Conservation (phyloP, 2,797 vertebrate genomes). For the Pseudomugil gertrudae region DNA sequence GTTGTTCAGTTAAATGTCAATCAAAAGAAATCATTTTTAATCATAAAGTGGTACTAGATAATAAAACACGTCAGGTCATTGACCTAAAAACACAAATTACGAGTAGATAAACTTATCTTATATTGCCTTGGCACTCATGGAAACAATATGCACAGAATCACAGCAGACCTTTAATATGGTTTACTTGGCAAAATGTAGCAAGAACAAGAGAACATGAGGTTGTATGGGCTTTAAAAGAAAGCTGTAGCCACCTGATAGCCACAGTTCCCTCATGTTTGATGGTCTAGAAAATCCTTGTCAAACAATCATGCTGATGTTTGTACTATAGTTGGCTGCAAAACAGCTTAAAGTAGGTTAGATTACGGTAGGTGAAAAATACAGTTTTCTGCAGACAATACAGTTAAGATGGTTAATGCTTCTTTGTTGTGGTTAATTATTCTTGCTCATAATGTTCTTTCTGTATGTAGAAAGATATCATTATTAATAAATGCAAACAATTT, state of each 20-base stretch:
- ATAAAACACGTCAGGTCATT: neutral
- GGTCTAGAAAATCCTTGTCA: neutral
- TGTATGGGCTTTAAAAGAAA: conserved; percentile 18
- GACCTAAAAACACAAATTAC: neutral
- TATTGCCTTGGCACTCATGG: neutral
- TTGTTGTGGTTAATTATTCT: neutral
- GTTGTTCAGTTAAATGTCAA: neutral
- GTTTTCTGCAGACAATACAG: neutral
- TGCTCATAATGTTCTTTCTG: neutral
- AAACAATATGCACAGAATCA: neutral
- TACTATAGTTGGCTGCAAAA: neutral
- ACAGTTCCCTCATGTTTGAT: neutral
- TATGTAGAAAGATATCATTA: neutral
- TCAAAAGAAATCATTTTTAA: neutral
- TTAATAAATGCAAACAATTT: neutral
- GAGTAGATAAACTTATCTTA: neutral
- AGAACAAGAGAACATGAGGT: conserved; percentile 18
- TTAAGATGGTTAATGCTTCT: neutral
- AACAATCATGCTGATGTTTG: neutral
- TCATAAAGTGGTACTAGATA: neutral
- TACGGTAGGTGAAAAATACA: neutral
- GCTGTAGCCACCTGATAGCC: neutral
- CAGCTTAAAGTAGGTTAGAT: neutral
- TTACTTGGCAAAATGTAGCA: conserved; percentile 3
- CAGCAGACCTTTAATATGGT: neutral